These are phyloP conservation scores for Diuraphis noxia DNA, from an alignment of 1,140 invertebrate genomes.

Conservation along the genomic window DNA sequence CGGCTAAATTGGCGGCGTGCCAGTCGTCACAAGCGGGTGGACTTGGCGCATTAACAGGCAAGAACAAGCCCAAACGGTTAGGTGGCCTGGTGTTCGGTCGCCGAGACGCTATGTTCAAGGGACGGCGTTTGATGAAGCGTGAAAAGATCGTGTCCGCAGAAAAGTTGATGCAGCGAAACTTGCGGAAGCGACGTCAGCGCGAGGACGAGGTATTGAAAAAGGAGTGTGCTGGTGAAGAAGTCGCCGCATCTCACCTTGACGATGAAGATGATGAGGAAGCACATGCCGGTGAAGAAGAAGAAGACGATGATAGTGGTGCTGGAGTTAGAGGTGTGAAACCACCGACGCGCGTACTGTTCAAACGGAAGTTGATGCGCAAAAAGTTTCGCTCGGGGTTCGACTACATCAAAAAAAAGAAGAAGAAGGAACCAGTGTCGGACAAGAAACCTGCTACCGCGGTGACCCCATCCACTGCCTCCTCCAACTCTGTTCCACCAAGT, in stretches of 20 bases:
- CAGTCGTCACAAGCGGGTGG: not conserved
- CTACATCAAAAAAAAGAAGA: slow-evolving; percentile 86
- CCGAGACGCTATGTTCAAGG: slow-evolving; percentile 33
- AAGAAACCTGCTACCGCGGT: not conserved
- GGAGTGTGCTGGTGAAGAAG: not conserved
- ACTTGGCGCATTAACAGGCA: not conserved
- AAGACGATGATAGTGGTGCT: not conserved
- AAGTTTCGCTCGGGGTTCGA: slow-evolving; percentile 78
- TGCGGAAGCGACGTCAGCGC: not conserved
- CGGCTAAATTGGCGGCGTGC: not conserved
- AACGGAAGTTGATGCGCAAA: slow-evolving; percentile 64
- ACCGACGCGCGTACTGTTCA: slow-evolving; percentile 55
- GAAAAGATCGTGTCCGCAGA: slow-evolving; percentile 43
- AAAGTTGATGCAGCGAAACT: slow-evolving; percentile 19
- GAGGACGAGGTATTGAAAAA: not conserved
- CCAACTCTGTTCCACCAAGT: not conserved
- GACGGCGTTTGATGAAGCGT: slow-evolving; percentile 12
- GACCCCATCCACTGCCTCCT: not conserved
- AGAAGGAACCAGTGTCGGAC: slow-evolving; percentile 58
- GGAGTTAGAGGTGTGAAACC: not conserved
- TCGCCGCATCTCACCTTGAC: not conserved
- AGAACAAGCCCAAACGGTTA: not conserved
- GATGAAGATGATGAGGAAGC: not conserved
- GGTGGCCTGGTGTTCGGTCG: slow-evolving; percentile 36
- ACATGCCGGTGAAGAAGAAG: not conserved